phyloP scores from a whole-genome alignment of 2,888 invertebrate species.

The Dasypogon diadema region DNA sequence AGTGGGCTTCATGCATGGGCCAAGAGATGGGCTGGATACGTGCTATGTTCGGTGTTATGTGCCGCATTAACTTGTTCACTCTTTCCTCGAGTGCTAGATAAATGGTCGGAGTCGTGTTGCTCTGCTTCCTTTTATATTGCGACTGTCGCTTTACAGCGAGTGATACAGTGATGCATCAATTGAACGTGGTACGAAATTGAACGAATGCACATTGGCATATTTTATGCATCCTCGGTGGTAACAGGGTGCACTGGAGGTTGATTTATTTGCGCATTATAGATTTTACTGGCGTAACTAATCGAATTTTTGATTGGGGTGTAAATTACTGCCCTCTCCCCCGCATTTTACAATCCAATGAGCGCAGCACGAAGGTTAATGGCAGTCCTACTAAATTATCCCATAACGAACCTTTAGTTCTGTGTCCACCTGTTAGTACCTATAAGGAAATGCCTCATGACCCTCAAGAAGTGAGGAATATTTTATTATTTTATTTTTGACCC shows the following conservation, averaged over 20 bases:
- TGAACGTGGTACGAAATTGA: constrained; percentile 20
- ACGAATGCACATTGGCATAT: constrained; percentile 25
- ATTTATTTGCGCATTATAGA: not conserved
- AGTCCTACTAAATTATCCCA: too few relatives aligned
- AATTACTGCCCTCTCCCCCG: not conserved
- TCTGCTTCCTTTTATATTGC: constrained; percentile 37
- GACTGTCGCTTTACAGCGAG: constrained; percentile 21
- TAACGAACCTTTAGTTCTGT: too few relatives aligned
- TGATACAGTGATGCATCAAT: constrained; percentile 38
- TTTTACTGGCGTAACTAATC: constrained; percentile 6
- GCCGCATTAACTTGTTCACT: constrained; percentile 46
- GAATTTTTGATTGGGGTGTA: constrained; percentile 22
- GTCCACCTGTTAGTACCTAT: not conserved
- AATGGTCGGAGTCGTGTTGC: constrained; percentile 39
- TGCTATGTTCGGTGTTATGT: constrained; percentile 35
- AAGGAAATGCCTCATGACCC: not conserved
- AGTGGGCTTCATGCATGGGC: constrained; percentile 1
- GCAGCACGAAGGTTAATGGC: too few relatives aligned
- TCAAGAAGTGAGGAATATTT: not conserved
- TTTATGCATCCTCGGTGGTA: constrained; percentile 9
- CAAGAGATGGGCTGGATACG: not conserved
- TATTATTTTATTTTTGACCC: not conserved
- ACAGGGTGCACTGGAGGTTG: not conserved
- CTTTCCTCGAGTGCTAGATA: constrained; percentile 43
- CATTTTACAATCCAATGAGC: not conserved